Evolutionary conservation across 1,140 invertebrate genomes (phyloP).

Genomic region (Zaprionus davidi): DNA sequence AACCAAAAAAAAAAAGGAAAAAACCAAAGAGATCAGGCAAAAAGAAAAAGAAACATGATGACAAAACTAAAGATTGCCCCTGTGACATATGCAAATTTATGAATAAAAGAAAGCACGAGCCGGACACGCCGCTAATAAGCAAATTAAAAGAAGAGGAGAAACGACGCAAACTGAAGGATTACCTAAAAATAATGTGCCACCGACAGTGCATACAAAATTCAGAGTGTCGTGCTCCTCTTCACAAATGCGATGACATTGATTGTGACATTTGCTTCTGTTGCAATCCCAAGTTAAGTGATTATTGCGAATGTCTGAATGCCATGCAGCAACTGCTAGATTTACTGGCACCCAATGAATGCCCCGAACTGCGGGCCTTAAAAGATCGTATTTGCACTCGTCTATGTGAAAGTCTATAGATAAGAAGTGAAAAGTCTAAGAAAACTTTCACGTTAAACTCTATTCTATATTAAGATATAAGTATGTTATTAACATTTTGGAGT

Average conservation of each 20-base stretch:
- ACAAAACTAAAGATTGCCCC: constrained; percentile 42
- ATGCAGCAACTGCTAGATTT: constrained; percentile 41
- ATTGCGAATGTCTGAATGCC: constrained; percentile 43
- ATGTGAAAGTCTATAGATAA: constrained; percentile 10
- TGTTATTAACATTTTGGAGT: neutral
- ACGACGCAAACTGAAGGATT: constrained; percentile 34
- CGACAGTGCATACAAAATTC: constrained; percentile 35
- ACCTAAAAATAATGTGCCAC: constrained; percentile 45
- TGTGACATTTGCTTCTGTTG: constrained; percentile 38
- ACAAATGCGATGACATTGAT: constrained; percentile 40
- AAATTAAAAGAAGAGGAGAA: constrained; percentile 43
- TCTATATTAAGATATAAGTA: neutral
- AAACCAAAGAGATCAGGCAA: neutral
- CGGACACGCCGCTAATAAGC: constrained; percentile 49
- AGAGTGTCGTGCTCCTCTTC: constrained; percentile 2
- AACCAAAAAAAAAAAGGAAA: neutral
- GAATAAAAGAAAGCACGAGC: constrained; percentile 14
- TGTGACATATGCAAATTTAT: constrained; percentile 51
- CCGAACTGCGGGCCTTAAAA: neutral
- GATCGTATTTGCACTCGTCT: constrained; percentile 10
- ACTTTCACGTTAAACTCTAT: neutral
- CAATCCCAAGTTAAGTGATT: constrained; percentile 24
- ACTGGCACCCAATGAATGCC: constrained; percentile 24
- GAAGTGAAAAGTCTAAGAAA: too few species aligned
- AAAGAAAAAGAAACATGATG: neutral